phyloP scores from a whole-genome alignment of 2,113 vertebrate genomes.

The Aphyosemion australe region DNA sequence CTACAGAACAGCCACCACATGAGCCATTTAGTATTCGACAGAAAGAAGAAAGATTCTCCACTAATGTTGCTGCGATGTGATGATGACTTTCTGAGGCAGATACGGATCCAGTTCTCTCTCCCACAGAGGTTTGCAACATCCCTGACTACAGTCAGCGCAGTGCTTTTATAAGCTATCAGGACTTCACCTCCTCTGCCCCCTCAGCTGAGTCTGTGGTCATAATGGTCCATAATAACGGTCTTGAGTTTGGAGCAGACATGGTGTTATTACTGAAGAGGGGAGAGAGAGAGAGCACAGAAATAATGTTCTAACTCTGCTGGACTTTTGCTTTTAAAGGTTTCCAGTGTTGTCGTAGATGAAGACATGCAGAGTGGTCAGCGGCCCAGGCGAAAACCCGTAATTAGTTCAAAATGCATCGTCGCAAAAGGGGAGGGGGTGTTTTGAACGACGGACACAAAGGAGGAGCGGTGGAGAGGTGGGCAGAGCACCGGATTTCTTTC shows the following conservation, averaged over 20 bases:
- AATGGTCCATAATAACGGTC: conserved; percentile 73
- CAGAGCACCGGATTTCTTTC: conserved; percentile 79
- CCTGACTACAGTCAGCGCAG: conserved; percentile 22
- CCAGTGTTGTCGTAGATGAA: conserved; percentile 41
- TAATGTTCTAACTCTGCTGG: conserved; percentile 43
- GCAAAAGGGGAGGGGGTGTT: conserved; percentile 53
- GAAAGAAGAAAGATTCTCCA: neutral
- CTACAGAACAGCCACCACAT: neutral
- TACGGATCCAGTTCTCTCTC: conserved; percentile 5
- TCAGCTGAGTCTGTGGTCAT: conserved; percentile 66
- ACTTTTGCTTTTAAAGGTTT: conserved; percentile 63
- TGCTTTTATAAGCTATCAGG: conserved; percentile 68
- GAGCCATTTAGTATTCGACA: neutral
- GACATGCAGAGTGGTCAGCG: conserved; percentile 64
- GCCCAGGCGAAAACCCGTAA: conserved; percentile 69
- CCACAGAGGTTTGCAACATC: conserved; percentile 22
- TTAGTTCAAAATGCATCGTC: conserved; percentile 68
- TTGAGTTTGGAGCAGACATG: conserved; percentile 61
- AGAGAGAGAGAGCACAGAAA: conserved; percentile 25
- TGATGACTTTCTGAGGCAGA: too few species aligned
- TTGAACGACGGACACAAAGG: conserved; percentile 75
- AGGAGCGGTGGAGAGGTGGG: conserved; percentile 78
- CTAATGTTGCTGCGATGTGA: too few species aligned
- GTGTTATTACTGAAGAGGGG: conserved; percentile 60
- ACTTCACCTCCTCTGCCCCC: conserved; percentile 61